Percentiles rank a stretch among this genome's conserved stretches.
phyloP scores from a whole-genome alignment of 2,113 vertebrate genomes.

The Hemibates koningsi region DNA sequence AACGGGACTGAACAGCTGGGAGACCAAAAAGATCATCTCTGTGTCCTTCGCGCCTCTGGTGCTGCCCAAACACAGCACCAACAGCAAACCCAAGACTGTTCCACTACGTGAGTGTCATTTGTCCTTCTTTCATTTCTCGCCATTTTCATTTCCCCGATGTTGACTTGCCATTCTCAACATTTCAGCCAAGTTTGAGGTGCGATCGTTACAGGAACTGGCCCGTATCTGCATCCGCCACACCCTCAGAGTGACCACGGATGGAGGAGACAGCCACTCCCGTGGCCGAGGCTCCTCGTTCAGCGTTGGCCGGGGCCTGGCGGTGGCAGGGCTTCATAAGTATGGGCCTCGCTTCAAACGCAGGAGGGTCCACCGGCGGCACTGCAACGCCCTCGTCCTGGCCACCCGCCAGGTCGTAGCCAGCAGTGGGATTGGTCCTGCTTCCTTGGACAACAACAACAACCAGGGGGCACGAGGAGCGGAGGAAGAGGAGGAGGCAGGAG shows the following conservation, averaged over 20 bases:
- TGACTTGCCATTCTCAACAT: background rate
- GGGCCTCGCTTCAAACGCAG: conserved; percentile 83
- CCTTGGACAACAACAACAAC: conserved; percentile 73
- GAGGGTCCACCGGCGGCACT: conserved; percentile 79
- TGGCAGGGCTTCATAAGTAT: conserved; percentile 72
- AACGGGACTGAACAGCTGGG: conserved; percentile 85
- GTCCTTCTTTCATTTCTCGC: background rate
- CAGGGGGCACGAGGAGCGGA: conserved; percentile 51
- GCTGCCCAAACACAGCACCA: conserved; percentile 79
- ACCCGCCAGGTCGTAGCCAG: conserved; percentile 83
- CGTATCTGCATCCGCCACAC: conserved; percentile 89
- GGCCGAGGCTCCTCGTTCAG: conserved; percentile 62
- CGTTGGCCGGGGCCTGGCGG: conserved; percentile 54
- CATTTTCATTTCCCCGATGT: background rate
- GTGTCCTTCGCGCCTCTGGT: conserved; percentile 96
- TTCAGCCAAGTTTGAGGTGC: conserved; percentile 82
- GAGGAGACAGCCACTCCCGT: conserved; percentile 15
- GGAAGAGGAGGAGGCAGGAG: conserved; percentile 69
- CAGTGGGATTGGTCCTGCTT: conserved; percentile 72
- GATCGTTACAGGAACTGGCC: conserved; percentile 87
- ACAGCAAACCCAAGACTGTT: conserved; percentile 74
- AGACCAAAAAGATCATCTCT: conserved; percentile 97
- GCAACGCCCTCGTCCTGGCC: conserved; percentile 87
- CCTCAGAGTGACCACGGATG: conserved; percentile 73
- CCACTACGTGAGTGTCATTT: conserved; percentile 85